These are phyloP conservation scores for Pseudoatta argentina DNA, from an alignment of 1,140 invertebrate genomes.

Conservation along the genomic window DNA sequence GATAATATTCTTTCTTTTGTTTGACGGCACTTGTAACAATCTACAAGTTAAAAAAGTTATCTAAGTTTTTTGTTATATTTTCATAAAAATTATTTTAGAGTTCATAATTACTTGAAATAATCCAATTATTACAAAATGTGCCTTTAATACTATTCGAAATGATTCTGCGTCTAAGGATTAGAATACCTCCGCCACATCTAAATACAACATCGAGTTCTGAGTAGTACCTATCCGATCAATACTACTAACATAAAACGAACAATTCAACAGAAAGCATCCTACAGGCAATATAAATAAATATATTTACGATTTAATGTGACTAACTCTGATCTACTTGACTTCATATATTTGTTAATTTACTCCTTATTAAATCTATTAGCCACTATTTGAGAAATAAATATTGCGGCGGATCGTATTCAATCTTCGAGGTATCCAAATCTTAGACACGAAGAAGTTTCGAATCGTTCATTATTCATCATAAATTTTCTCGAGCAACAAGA, in stretches of 20 bases:
- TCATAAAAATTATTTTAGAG: neutral
- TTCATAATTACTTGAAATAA: neutral
- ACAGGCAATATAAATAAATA: constrained; percentile 64
- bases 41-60: neutral
- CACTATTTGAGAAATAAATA: constrained; percentile 62
- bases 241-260: constrained; percentile 71
- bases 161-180: constrained; percentile 53
- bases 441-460: constrained; percentile 41
- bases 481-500: constrained; percentile 66
- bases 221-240: constrained; percentile 68
- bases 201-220: constrained; percentile 74
- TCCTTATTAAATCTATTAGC: constrained; percentile 63
- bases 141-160: constrained; percentile 4
- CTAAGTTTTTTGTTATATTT: neutral
- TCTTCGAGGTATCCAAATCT: constrained; percentile 69
- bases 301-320: constrained; percentile 68
- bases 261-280: constrained; percentile 69
- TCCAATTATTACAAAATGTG: neutral
- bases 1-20: neutral
- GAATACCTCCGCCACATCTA: constrained; percentile 69
- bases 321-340: constrained; percentile 69
- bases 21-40: neutral
- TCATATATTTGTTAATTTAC: constrained; percentile 54
- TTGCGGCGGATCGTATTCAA: constrained; percentile 58
- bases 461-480: neutral